Evolutionary conservation across 1,140 invertebrate genomes (phyloP), one percentile per base, ranked within the genome.

Genomic region (Drosophila persimilis): DNA sequence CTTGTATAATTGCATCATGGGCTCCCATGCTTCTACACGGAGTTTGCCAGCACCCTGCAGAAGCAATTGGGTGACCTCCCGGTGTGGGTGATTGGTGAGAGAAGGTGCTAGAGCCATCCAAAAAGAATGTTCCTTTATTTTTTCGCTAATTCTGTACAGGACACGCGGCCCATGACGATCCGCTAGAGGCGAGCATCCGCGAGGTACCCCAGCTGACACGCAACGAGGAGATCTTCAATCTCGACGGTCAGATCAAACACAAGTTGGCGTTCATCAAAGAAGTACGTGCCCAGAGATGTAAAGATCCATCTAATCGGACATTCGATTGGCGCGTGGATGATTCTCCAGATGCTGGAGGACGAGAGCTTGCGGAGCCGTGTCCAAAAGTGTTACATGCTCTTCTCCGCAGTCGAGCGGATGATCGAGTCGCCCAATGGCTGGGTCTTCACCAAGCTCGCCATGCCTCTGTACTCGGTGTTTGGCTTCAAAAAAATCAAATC

Each of bases 401-500:
- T 97, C 92, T 97, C 97, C 5, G 96, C 96, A 0, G 92, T 98
- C 9, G 96, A 97, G 91, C 88, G 94, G 50, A 96, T 98, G 94
- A 93, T 94, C 9, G 92, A 93, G 15, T 95, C 94, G 22, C 94
- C 93, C 7, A 95, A 95, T 86, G 97, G 97, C 35, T 94, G 94
- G 84, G 69, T 94, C 2, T 93, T 91, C 20, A 88, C 95, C 11
- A 90, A 90, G 55, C 64, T 91, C n/a, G 81, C 46, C n/a, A 80
- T 90, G 73, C 86, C 86, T 0, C 22, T 89, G 1, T 89, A 90
- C 41, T 90, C 77, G 6, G 78, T 89, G 0, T 81, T 91, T 20
- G 84, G 89, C 13, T 90, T n/a, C n/a, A n/a, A n/a, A n/a, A n/a
- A n/a, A n/a, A n/a, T n/a, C n/a, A n/a, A n/a, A n/a, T n/a, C n/a